Base-by-base conservation (phyloP, 2,797 vertebrate genomes). In the Dermochelys coriacea region DNA sequence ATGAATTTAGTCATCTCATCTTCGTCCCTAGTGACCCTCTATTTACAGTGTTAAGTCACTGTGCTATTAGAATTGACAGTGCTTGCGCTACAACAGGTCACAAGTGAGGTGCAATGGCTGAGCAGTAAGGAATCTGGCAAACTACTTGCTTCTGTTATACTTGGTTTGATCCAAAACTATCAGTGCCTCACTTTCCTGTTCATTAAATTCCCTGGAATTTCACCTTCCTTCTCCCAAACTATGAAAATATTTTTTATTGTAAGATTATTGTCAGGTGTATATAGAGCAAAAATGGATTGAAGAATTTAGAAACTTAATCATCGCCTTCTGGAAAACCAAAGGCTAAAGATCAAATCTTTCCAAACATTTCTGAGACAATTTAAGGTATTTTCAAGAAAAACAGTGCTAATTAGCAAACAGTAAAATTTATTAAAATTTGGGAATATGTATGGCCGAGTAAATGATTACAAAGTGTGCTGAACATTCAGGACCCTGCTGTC, bases 401-500 rank as follows among this genome's bases (percentile, higher is more conserved):
- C 25, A 47, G 12, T 49, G 14, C 2, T 59, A 18, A 49, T 90
- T 87, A 7, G 25, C 77, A 34, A 92, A 88, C 10, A 23, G 84
- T 15, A 16, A 0, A 5, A 51, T 29, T 81, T 88, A 27, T 0
- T 18, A 79, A 81, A 80, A 86, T 31, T 21, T 74, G n/a, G 11
- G 79, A 47, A 88, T 85, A 77, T 3, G 0, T 74, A 55, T 86
- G 74, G 19, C 16, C 0, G 0, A 82, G 57, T 27, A 3, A n/a
- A 49, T 0, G 0, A 84, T 71, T n/a, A 81, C 68, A 79, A 47
- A 77, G 1, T 49, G 0, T 90, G 34, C 27, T 50, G 31, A 50
- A 21, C 49, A 91, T 93, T 87, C 51, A 4, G 23, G 81, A 90
- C 41, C 54, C 52, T 68, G 51, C 82, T 86, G 85, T 34, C 8